Evolutionary conservation across 2,113 vertebrate genomes (phyloP).

Genomic region (Charadrius vociferus): DNA sequence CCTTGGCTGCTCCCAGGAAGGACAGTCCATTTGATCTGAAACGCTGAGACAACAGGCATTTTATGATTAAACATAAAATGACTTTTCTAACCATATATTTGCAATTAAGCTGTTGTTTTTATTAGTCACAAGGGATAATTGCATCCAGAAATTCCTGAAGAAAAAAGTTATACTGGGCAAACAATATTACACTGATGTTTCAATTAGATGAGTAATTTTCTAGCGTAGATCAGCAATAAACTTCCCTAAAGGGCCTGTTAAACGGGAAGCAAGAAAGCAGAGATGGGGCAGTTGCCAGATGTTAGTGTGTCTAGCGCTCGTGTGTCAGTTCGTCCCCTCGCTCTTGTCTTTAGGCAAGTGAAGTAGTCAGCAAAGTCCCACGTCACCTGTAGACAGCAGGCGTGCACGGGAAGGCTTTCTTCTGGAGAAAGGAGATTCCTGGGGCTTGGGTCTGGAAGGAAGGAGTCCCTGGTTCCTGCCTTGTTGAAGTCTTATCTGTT

Average conservation of each 20-base stretch:
- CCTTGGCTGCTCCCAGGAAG: neutral
- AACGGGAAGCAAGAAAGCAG: slow-evolving; percentile 9
- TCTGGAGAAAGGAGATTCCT: neutral
- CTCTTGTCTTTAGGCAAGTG: neutral
- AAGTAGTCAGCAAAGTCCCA: neutral
- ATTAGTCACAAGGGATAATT: slow-evolving; percentile 71
- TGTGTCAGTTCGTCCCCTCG: neutral
- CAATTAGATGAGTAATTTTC: slow-evolving; percentile 21
- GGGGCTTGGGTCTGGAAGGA: neutral
- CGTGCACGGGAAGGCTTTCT: neutral
- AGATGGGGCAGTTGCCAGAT: neutral
- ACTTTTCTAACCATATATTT: slow-evolving; percentile 54
- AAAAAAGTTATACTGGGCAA: slow-evolving; percentile 7
- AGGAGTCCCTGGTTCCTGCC: neutral
- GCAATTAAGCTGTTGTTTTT: slow-evolving; percentile 64
- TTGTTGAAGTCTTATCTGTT: neutral
- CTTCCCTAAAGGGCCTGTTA: slow-evolving; percentile 30
- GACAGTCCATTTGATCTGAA: slow-evolving; percentile 27
- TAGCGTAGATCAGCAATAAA: slow-evolving; percentile 45
- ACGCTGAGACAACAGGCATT: slow-evolving; percentile 23
- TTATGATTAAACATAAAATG: slow-evolving; percentile 55
- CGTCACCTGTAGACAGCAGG: neutral
- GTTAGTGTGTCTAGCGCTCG: neutral
- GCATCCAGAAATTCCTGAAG: slow-evolving; percentile 62
- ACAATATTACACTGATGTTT: neutral